Evolutionary conservation across 2,888 invertebrate genomes (phyloP), one percentile per base, ranked within the genome.

Genomic region (Brenthis daphne): DNA sequence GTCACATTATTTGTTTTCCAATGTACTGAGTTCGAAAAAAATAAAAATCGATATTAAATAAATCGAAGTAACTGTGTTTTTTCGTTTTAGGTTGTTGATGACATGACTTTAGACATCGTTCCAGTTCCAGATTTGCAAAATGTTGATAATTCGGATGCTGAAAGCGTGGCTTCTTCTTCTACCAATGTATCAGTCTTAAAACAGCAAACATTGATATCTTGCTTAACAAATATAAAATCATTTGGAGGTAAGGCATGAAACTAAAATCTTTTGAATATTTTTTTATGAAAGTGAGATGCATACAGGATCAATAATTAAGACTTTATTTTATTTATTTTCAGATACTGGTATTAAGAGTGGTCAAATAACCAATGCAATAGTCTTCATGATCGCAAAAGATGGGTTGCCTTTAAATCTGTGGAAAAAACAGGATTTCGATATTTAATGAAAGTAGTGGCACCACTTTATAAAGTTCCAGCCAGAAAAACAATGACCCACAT

Each of bases 101-200:
- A 51, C 6, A 51, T n/a, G 16, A 51, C 51, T 5, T 16, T 14
- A 57, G 66, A 73, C 56, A 65, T 65, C 29, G 54, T 51, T 24
- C 66, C 68, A 69, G 69, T 71, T 71, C 60, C 71, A 72, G 73
- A 71, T 73, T 71, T 57, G 6, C 71, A 68, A 65, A 71, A 74
- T 70, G 54, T 68, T 74, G 67, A 72, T 67, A 70, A 65, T 72
- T 72, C 63, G 67, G 72, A 74, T 68, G 54, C 72, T 72, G 74
- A 72, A 70, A 74, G 74, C 64, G 66, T 72, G 70, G 72, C 72
- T 74, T 74, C 72, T 70, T 73, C 73, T 71, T 47, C 71, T 67
- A 58, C 60, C 57, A 58, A 65, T 74, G 53, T 64, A 74, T 73
- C 70, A 68, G 57, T 66, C 73, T 73, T 73, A 64, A 73, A 72